These are phyloP conservation scores for Gambusia yucatana DNA, from an alignment of 2,797 vertebrate genomes.

Conservation along the genomic window DNA sequence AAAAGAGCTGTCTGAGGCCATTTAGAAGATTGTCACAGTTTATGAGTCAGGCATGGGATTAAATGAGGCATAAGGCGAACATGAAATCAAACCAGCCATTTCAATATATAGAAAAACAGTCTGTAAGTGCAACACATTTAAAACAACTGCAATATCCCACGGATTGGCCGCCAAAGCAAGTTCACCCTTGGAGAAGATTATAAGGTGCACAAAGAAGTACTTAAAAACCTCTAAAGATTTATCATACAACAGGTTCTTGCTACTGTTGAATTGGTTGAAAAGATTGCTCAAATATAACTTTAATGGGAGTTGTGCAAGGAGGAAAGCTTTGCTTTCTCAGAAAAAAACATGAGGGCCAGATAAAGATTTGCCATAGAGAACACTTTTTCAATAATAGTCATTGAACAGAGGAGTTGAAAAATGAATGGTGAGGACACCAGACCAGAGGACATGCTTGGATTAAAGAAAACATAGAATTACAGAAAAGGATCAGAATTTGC, in stretches of 20 bases:
- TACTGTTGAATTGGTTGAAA: neutral
- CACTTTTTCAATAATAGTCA: neutral
- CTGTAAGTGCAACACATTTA: neutral
- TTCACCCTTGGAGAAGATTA: neutral
- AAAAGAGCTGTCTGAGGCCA: conserved; percentile 1
- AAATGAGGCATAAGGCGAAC: neutral
- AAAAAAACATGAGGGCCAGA: neutral
- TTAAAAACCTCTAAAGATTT: neutral
- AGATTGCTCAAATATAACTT: neutral
- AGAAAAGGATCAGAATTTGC: neutral
- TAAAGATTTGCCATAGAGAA: neutral
- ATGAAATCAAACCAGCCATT: neutral
- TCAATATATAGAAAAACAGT: neutral
- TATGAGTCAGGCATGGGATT: neutral
- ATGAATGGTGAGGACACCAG: neutral
- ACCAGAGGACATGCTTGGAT: neutral
- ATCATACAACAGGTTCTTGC: neutral
- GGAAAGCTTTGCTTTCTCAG: neutral
- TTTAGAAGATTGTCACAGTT: neutral
- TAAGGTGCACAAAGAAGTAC: neutral
- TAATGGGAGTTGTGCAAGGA: neutral
- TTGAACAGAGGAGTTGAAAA: neutral
- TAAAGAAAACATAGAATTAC: neutral
- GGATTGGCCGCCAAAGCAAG: neutral
- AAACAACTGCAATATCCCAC: neutral